Base-by-base conservation (phyloP, 2,797 vertebrate species). In the Sphenodon punctatus region DNA sequence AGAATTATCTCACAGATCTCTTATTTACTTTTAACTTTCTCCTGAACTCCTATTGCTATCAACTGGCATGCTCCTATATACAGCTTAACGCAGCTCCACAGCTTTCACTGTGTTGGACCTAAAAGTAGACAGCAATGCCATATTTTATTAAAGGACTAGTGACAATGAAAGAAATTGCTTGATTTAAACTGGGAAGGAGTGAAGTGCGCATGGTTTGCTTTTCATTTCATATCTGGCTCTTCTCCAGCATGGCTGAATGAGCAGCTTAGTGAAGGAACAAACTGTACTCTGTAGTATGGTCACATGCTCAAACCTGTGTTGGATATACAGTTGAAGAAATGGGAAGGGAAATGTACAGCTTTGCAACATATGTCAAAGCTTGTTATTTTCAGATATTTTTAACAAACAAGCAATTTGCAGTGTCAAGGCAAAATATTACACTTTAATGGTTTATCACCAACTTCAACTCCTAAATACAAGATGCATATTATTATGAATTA, bases 1-100 rank as follows among this genome's bases (percentile, higher is more conserved):
- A 86, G 87, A 90, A 90, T 81, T 85, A 46, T 90, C 86, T 91
- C 87, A 91, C 80, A 88, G 76, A 83, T 85, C 87, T 92, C 81
- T 78, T 75, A 66, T 80, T 82, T 81, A 83, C 86, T 90, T 90
- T 78, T 74, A 79, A 71, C 78, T 89, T 89, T 91, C 88, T 91
- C 83, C 81, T 77, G 55, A 86, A 77, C 64, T 83, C 75, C 19
- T 45, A 67, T 42, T 64, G 60, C 45, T 0, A 85, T 76, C 82
- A 77, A 63, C 30, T 84, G 67, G 85, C 92, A 93, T 65, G 77
- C 88, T 88, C 83, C 85, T 64, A 74, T 30, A 82, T 30, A 69
- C 48, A 65, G 77, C 73, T 71, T 78, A 77, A 66, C 72, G 90
- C 12, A 67, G 55, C 72, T 80, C 67, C 82, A 61, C 53, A 75